Conservation (phyloP, 2,888 invertebrate genomes). For the Erynnis tages region DNA sequence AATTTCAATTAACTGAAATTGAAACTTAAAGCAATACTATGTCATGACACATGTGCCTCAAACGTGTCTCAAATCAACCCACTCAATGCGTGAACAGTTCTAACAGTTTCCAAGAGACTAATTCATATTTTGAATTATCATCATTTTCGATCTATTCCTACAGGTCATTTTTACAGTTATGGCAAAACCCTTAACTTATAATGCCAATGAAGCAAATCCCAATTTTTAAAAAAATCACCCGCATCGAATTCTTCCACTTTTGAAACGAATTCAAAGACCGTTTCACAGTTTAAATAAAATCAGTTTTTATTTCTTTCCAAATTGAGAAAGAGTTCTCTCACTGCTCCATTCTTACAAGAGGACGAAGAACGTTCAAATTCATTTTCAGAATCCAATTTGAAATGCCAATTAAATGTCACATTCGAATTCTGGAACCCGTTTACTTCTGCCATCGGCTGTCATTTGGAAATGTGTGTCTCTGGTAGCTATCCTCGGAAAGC, state of each 20-base stretch:
- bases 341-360: background rate
- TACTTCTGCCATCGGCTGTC: conserved; percentile 73
- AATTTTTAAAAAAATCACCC: no score
- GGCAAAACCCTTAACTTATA: no score
- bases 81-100: conserved; percentile 8
- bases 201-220: no score
- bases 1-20: conserved; percentile 48
- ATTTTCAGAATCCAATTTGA: background rate
- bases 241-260: no score
- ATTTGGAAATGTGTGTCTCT: conserved; percentile 70
- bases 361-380: background rate
- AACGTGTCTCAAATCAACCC: conserved; percentile 1
- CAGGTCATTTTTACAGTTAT: no score
- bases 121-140: no score
- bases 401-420: conserved; percentile 72
- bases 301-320: no score
- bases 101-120: no score
- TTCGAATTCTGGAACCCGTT: conserved; percentile 84
- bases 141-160: no score
- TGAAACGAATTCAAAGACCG: background rate
- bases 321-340: no score
- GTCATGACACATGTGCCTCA: conserved; percentile 39
- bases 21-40: conserved; percentile 46
- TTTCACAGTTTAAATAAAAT: no score
- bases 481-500: conserved; percentile 68